Evolutionary conservation across 2,888 invertebrate species (phyloP).

Genomic region (Zhengitettix transpicula): DNA sequence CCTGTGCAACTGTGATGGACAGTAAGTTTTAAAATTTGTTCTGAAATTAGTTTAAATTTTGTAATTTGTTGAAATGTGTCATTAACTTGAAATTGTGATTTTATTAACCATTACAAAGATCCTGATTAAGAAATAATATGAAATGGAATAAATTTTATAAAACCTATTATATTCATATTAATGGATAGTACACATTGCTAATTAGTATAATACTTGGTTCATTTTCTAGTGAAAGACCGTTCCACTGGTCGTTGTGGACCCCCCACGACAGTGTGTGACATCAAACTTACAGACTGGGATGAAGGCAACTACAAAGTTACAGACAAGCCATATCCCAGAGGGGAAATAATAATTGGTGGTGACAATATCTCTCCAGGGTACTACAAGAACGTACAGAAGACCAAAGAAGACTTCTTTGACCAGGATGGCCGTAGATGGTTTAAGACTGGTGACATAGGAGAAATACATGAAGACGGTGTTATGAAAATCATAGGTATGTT

Average conservation of each 20-base stretch:
- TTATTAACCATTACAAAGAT: not conserved
- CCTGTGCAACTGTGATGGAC: slow-evolving; percentile 78
- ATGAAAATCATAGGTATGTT: slow-evolving; percentile 84
- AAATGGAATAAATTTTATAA: not conserved
- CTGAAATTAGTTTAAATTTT: not conserved
- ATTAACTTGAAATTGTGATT: not conserved
- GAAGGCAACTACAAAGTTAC: slow-evolving; percentile 81
- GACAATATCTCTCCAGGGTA: slow-evolving; percentile 87
- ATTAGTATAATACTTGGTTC: not conserved
- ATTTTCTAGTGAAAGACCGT: slow-evolving; percentile 37
- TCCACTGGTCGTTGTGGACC: slow-evolving; percentile 76
- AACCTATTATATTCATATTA: not conserved
- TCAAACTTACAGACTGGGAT: slow-evolving; percentile 80
- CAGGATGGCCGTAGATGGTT: slow-evolving; percentile 79
- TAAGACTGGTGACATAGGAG: slow-evolving; percentile 90
- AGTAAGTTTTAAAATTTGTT: slow-evolving; percentile 25
- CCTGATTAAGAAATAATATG: not conserved
- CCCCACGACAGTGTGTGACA: slow-evolving; percentile 68
- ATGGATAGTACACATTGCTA: not conserved
- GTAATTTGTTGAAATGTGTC: not conserved
- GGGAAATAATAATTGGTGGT: slow-evolving; percentile 76
- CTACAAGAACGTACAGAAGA: slow-evolving; percentile 77
- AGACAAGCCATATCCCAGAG: slow-evolving; percentile 73
- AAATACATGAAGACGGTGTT: slow-evolving; percentile 83
- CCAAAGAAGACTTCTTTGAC: slow-evolving; percentile 75